Percentiles rank a stretch among this genome's conserved stretches.
phyloP scores from a whole-genome alignment of 2,113 vertebrate genomes.

The Cryptomyrus ogoouensis region DNA sequence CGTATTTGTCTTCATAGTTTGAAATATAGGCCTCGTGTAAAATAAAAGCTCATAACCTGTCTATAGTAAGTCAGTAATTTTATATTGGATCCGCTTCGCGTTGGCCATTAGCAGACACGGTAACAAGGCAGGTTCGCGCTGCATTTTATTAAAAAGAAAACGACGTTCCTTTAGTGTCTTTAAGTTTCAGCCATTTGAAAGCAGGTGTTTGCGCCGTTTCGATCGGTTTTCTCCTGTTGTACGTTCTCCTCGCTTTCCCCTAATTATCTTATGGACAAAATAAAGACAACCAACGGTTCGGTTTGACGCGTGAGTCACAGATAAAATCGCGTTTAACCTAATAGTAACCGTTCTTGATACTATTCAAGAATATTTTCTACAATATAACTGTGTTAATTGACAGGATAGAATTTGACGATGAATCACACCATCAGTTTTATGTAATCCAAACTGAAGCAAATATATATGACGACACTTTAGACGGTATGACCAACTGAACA shows the following conservation, averaged over 20 bases:
- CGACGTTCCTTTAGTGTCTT: not conserved
- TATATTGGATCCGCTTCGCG: not conserved
- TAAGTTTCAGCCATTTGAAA: not conserved
- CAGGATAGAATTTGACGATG: not conserved
- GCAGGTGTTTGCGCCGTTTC: not conserved
- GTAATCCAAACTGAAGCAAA: not conserved
- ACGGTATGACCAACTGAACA: not conserved
- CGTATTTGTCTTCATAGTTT: not conserved
- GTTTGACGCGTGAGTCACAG: not conserved
- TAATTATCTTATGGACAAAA: not conserved
- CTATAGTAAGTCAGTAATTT: not conserved
- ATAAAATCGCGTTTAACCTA: not conserved
- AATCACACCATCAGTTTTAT: conserved; percentile 11
- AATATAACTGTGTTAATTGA: not conserved
- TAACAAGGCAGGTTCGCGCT: not conserved
- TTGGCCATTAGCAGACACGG: not conserved
- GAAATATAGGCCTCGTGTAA: not conserved
- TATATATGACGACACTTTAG: not conserved
- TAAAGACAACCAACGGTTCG: not conserved
- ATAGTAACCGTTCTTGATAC: not conserved
- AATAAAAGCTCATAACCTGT: not conserved
- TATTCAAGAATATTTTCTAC: not conserved
- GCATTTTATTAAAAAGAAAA: not conserved
- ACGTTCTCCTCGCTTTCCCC: not conserved
- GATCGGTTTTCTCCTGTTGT: not conserved